Percentiles rank a stretch among this genome's conserved stretches.
phyloP scores from a whole-genome alignment of 2,888 invertebrate species.

The Cataglyphis livida region DNA sequence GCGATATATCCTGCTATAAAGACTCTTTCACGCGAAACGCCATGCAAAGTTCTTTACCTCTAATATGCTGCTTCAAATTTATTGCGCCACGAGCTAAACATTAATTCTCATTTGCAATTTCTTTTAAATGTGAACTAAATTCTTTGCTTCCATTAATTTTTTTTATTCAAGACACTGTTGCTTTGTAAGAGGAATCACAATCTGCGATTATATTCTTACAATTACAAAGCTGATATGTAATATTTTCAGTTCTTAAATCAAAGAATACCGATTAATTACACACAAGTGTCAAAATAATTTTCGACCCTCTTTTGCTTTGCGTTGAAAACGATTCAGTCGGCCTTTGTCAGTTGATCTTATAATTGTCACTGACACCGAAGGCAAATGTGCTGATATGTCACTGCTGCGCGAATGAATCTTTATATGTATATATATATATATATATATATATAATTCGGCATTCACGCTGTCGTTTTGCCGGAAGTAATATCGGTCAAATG shows the following conservation, averaged over 20 bases:
- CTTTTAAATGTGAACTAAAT: background rate
- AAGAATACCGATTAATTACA: background rate
- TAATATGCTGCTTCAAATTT: conserved; percentile 5
- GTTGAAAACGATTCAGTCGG: background rate
- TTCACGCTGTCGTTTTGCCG: conserved; percentile 39
- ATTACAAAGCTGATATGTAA: background rate
- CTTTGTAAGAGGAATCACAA: background rate
- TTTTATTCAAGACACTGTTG: background rate
- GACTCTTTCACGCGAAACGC: background rate
- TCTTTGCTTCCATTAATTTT: background rate
- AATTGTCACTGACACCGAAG: background rate
- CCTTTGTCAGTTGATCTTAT: background rate
- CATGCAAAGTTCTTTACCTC: background rate
- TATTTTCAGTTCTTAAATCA: background rate
- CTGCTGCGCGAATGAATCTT: conserved; percentile 42
- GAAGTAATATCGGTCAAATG: conserved; percentile 62
- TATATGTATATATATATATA: background rate
- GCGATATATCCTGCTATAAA: conserved; percentile 1
- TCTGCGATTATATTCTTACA: background rate
- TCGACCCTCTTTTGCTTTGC: background rate
- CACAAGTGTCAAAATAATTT: background rate
- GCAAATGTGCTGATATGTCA: background rate
- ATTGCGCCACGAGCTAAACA: background rate
- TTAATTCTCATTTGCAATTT: background rate
- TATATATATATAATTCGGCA: background rate